Evolutionary conservation across 2,888 invertebrate genomes (phyloP).

Genomic region (Zaprionus obscuricornis): DNA sequence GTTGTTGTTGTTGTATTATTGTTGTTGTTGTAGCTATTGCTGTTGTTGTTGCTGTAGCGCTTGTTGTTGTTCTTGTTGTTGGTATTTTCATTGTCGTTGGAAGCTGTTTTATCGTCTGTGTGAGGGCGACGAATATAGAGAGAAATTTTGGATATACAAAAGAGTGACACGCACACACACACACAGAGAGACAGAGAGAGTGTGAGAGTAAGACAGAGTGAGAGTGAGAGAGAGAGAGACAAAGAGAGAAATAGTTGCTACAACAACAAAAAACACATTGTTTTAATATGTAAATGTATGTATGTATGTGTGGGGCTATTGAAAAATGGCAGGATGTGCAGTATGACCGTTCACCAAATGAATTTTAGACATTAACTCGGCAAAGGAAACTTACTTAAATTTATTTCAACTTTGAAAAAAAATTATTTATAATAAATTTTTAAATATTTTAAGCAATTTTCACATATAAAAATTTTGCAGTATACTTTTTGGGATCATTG

Average conservation of each 20-base stretch:
- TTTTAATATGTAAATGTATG: background rate
- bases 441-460: no score
- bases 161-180: conserved; percentile 32
- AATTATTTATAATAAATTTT: no score
- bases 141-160: conserved; percentile 53
- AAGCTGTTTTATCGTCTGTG: conserved; percentile 57
- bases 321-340: conserved; percentile 9
- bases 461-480: no score
- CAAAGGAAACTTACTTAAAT: no score
- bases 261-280: conserved; percentile 51
- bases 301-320: conserved; percentile 16
- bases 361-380: conserved; percentile 6
- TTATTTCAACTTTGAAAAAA: conserved; percentile 12
- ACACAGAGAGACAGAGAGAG: conserved; percentile 29
- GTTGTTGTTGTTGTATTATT: conserved; percentile 25
- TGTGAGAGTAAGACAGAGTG: conserved; percentile 15
- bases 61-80: conserved; percentile 20
- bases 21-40: conserved; percentile 20
- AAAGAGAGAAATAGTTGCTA: conserved; percentile 34
- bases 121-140: conserved; percentile 51
- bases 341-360: conserved; percentile 42
- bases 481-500: no score
- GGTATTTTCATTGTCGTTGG: conserved; percentile 27
- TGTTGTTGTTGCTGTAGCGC: conserved; percentile 10
- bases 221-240: conserved; percentile 32